Evolutionary conservation across 2,113 vertebrate species (phyloP).

Genomic region (Triplophysa siluroides): DNA sequence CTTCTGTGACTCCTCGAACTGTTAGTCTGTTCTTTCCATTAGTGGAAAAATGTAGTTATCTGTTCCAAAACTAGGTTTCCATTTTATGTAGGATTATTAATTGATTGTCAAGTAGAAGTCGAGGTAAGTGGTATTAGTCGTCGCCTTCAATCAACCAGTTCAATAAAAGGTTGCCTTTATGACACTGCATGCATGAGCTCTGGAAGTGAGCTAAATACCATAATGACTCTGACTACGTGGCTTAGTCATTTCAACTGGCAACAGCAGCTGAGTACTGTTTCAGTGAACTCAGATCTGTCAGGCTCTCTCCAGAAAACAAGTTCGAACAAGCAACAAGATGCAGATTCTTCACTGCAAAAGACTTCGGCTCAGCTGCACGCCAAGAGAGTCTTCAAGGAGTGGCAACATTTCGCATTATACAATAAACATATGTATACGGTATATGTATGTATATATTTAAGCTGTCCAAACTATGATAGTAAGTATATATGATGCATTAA

Average conservation of each 20-base stretch:
- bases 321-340: conserved; percentile 70
- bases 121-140: conserved; percentile 27
- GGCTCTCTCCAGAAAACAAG: conserved; percentile 68
- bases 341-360: conserved; percentile 55
- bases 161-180: conserved; percentile 63
- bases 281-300: conserved; percentile 56
- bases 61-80: conserved; percentile 40
- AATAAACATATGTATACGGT: conserved; percentile 9
- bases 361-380: conserved; percentile 50
- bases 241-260: conserved; percentile 71
- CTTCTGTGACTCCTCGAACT: conserved; percentile 41
- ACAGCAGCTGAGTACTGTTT: conserved; percentile 63
- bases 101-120: conserved; percentile 39
- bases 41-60: conserved; percentile 33
- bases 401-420: conserved; percentile 29
- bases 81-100: conserved; percentile 27
- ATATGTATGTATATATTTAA: neutral
- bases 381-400: conserved; percentile 52
- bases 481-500: no score
- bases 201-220: conserved; percentile 66
- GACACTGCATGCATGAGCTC: conserved; percentile 54
- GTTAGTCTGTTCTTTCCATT: conserved; percentile 44
- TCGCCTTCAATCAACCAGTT: conserved; percentile 56
- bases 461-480: no score
- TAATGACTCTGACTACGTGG: conserved; percentile 68